A percentile compares a stretch with the other conserved stretches of the same genome.
phyloP scores from a whole-genome alignment of 2,113 vertebrate species.

The Triplophysa rosa region DNA sequence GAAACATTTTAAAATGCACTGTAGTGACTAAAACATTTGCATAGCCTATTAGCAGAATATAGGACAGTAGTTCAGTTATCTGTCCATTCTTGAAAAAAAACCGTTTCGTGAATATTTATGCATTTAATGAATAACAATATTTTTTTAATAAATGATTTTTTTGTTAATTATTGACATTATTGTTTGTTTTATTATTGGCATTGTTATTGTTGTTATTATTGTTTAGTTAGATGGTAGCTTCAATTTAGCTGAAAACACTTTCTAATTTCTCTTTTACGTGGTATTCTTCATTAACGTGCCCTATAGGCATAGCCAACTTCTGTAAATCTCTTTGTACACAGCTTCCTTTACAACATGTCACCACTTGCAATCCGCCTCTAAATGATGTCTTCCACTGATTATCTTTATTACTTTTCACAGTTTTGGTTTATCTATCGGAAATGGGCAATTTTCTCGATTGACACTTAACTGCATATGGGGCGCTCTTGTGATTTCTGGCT shows the following conservation, averaged over 20 bases:
- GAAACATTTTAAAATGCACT: background rate
- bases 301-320: background rate
- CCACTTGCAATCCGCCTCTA: background rate
- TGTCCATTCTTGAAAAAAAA: no score
- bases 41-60: no score
- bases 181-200: no score
- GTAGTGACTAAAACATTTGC: background rate
- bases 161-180: no score
- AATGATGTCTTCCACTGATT: background rate
- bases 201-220: no score
- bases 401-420: background rate
- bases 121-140: no score
- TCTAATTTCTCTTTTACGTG: background rate
- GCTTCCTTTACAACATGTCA: slow-evolving; percentile 1
- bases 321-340: background rate
- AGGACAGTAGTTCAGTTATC: no score
- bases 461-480: background rate
- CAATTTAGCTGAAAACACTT: background rate
- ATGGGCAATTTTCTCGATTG: background rate
- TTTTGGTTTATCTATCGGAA: background rate
- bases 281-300: background rate
- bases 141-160: no score
- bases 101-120: no score
- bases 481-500: background rate
- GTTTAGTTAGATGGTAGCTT: background rate